phyloP scores from a whole-genome alignment of 2,888 invertebrate genomes.

The Nomada goodeniana region DNA sequence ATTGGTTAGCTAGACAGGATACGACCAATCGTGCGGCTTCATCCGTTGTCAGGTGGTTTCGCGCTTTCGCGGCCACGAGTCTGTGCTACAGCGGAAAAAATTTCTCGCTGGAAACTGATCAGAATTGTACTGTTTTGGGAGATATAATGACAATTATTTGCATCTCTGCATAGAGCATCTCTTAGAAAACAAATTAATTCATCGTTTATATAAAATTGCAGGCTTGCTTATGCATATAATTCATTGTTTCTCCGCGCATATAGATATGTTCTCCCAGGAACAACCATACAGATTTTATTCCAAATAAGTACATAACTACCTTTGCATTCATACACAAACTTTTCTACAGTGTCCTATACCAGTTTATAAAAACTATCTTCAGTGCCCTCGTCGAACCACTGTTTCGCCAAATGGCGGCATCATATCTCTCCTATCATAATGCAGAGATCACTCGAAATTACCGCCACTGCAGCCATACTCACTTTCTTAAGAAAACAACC shows the following conservation, averaged over 20 bases:
- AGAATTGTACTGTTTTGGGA: neutral
- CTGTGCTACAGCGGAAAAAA: constrained; percentile 24
- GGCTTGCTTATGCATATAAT: neutral
- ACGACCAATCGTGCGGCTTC: constrained; percentile 46
- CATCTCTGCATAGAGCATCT: neutral
- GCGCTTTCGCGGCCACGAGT: neutral
- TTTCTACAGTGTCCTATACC: no score
- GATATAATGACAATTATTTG: neutral
- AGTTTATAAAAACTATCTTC: neutral
- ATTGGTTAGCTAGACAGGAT: constrained; percentile 35
- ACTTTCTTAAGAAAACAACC: neutral
- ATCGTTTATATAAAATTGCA: neutral
- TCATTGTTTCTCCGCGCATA: neutral
- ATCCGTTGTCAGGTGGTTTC: constrained; percentile 35
- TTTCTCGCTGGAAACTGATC: constrained; percentile 1
- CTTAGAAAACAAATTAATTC: neutral
- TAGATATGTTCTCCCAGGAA: neutral
- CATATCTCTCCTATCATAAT: neutral
- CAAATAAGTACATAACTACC: no score
- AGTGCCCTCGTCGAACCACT: neutral
- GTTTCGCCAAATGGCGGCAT: constrained; percentile 1
- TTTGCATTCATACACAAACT: no score
- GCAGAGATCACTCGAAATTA: constrained; percentile 17
- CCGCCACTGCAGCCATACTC: neutral
- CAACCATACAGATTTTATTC: no score